These are phyloP conservation scores for Paraescarpia echinospica DNA, from an alignment of 1,140 invertebrate species.

Conservation along the genomic window DNA sequence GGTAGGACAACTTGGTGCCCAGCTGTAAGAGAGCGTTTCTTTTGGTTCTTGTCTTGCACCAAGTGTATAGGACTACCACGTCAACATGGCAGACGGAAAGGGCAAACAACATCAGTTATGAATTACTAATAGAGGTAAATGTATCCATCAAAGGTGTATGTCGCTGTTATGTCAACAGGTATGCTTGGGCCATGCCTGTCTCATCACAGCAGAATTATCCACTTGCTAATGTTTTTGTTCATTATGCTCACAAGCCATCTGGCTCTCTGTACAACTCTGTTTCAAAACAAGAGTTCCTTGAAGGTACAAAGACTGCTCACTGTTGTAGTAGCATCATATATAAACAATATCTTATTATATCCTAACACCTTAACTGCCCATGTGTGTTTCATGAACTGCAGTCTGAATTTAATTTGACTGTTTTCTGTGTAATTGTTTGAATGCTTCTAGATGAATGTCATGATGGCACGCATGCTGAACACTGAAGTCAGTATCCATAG, in stretches of 20 bases:
- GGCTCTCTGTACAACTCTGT: not conserved
- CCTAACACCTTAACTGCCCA: too few species aligned
- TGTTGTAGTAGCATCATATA: too few species aligned
- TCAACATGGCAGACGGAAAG: not conserved
- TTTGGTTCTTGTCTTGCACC: not conserved
- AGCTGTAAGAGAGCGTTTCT: not conserved
- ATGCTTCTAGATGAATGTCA: too few species aligned
- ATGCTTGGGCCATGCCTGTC: not conserved
- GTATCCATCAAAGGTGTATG: not conserved
- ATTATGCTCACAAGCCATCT: too few species aligned
- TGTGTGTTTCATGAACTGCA: too few species aligned
- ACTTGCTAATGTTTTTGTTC: not conserved
- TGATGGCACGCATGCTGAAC: too few species aligned
- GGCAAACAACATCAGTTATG: not conserved
- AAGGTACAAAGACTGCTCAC: too few species aligned
- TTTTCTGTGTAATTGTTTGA: too few species aligned
- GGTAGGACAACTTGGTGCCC: not conserved
- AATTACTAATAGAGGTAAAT: not conserved
- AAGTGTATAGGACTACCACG: not conserved
- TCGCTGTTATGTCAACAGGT: not conserved
- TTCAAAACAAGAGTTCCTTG: not conserved
- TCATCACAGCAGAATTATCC: not conserved
- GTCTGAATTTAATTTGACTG: too few species aligned
- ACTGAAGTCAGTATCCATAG: too few species aligned
- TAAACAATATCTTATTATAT: too few species aligned